Evolutionary conservation across 2,113 vertebrate genomes (phyloP).

Genomic region (Ginglymostoma cirratum): DNA sequence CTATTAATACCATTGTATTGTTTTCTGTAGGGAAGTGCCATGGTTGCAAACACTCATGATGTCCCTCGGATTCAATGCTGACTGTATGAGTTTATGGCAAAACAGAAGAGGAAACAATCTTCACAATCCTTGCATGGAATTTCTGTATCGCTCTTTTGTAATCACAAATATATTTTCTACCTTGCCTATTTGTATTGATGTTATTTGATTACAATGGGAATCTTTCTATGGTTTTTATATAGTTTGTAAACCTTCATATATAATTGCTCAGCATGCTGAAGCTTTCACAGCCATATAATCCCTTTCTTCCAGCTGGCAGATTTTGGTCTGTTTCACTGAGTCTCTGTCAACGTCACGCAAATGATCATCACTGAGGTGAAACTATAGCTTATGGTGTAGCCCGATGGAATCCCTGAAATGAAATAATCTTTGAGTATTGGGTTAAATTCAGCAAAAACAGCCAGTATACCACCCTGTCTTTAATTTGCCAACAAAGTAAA

Average conservation of each 20-base stretch:
- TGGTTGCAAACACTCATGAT: not conserved
- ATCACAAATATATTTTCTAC: slow-evolving; percentile 29
- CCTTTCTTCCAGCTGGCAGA: slow-evolving; percentile 17
- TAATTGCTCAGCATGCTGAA: not conserved
- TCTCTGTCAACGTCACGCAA: not conserved
- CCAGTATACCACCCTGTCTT: not conserved
- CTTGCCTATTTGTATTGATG: slow-evolving; percentile 26
- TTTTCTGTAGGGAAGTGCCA: not conserved
- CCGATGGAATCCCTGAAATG: slow-evolving; percentile 10
- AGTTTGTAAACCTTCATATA: slow-evolving; percentile 26
- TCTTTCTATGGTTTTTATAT: slow-evolving; percentile 33
- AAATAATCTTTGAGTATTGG: not conserved
- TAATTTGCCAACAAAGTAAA: not conserved
- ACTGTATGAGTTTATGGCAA: not conserved
- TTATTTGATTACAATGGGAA: slow-evolving; percentile 16
- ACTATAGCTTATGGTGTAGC: not conserved
- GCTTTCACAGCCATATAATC: slow-evolving; percentile 13
- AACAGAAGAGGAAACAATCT: slow-evolving; percentile 5
- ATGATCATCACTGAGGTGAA: not conserved
- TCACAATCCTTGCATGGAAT: slow-evolving; percentile 31
- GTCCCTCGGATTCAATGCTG: slow-evolving; percentile 18
- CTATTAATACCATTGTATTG: not conserved
- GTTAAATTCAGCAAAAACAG: not conserved
- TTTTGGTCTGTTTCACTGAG: not conserved
- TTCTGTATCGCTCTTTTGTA: slow-evolving; percentile 18